Conservation (phyloP, 2,113 vertebrate species). For the Sturnus vulgaris region DNA sequence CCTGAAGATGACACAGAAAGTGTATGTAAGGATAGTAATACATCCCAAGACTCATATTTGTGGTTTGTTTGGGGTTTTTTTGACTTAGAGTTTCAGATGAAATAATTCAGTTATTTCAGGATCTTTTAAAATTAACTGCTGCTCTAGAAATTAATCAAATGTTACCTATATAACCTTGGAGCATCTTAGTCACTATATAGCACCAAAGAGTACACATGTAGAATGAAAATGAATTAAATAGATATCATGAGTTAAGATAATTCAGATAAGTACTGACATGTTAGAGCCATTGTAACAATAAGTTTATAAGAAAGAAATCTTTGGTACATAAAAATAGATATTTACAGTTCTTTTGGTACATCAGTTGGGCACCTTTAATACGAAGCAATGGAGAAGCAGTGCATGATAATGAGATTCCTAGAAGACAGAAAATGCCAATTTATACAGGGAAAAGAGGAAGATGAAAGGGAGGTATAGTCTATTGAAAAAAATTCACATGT, state of each 20-base stretch:
- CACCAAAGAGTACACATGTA: not conserved
- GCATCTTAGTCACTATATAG: not conserved
- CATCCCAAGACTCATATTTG: not conserved
- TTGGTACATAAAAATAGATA: conserved; percentile 37
- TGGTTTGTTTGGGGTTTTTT: not conserved
- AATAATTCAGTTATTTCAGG: conserved; percentile 28
- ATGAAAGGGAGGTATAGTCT: conserved; percentile 62
- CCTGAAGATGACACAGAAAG: not conserved
- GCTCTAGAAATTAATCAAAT: not conserved
- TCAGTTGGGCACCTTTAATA: conserved; percentile 49
- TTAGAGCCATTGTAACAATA: conserved; percentile 46
- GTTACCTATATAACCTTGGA: not conserved
- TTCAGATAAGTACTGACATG: conserved; percentile 45
- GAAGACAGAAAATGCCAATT: conserved; percentile 75
- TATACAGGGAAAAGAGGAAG: conserved; percentile 55
- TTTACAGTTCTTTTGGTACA: conserved; percentile 44
- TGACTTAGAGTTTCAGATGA: not conserved
- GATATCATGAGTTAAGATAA: conserved; percentile 24
- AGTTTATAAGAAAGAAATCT: conserved; percentile 42
- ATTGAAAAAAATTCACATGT: conserved; percentile 46
- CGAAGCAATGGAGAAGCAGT: conserved; percentile 55
- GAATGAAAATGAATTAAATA: not conserved
- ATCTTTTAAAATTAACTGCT: conserved; percentile 36
- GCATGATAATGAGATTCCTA: conserved; percentile 67
- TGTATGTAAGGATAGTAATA: not conserved